phyloP scores from a whole-genome alignment of 2,888 invertebrate species.

The Nemurella pictetii region DNA sequence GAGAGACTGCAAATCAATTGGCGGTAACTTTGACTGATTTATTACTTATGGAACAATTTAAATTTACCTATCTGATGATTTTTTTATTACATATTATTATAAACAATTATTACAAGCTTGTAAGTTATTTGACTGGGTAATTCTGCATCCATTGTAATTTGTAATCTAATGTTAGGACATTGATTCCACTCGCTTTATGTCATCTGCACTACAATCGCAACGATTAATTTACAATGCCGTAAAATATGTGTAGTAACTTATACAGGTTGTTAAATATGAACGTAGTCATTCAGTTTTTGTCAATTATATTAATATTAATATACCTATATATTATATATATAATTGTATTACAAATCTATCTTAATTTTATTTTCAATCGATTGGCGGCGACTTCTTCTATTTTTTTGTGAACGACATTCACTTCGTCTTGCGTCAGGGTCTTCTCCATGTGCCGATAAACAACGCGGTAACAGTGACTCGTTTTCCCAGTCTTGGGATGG shows the following conservation, averaged over 20 bases:
- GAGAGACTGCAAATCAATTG: neutral
- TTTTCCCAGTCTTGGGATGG: constrained; percentile 80
- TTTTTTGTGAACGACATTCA: constrained; percentile 76
- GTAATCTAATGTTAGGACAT: too few relatives aligned
- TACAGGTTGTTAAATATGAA: neutral
- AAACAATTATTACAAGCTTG: neutral
- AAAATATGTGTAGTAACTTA: neutral
- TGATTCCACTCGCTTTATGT: neutral
- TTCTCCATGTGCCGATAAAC: constrained; percentile 91
- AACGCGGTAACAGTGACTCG: constrained; percentile 90
- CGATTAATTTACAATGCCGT: neutral
- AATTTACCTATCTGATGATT: neutral
- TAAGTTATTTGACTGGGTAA: neutral
- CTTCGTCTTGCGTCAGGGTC: constrained; percentile 85
- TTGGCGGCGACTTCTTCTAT: constrained; percentile 61
- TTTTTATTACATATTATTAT: neutral
- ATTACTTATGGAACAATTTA: neutral
- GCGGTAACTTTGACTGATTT: neutral
- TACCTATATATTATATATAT: too few relatives aligned
- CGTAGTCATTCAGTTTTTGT: neutral
- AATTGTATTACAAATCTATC: neutral
- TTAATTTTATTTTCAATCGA: constrained; percentile 4
- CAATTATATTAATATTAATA: too few relatives aligned
- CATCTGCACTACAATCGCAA: neutral
- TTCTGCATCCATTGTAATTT: neutral